Evolutionary conservation across 2,113 vertebrate species (phyloP).

Genomic region (Hymenochirus boettgeri): DNA sequence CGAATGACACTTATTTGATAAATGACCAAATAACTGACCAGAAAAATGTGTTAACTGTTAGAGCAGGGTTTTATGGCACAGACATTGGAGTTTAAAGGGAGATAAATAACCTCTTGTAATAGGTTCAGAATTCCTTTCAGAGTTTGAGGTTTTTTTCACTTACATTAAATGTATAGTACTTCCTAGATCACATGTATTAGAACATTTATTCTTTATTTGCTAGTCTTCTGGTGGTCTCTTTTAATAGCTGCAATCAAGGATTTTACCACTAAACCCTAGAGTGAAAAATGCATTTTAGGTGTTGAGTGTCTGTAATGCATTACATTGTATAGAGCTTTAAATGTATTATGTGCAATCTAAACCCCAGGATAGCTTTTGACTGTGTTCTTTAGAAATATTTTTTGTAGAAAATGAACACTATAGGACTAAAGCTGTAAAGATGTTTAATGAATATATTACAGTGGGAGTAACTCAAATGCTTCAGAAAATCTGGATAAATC

Average conservation of each 20-base stretch:
- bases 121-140: slow-evolving; percentile 61
- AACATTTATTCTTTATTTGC: slow-evolving; percentile 9
- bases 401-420: background rate
- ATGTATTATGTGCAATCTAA: slow-evolving; percentile 23
- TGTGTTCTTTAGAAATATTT: slow-evolving; percentile 11
- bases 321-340: slow-evolving; percentile 17
- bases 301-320: slow-evolving; percentile 17
- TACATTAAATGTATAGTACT: background rate
- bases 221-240: background rate
- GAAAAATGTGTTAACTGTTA: slow-evolving; percentile 54
- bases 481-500: background rate
- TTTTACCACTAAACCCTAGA: slow-evolving; percentile 15
- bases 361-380: slow-evolving; percentile 30
- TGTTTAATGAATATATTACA: background rate
- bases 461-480: no score
- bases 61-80: slow-evolving; percentile 62
- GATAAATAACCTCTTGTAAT: slow-evolving; percentile 65
- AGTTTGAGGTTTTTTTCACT: slow-evolving; percentile 43
- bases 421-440: background rate
- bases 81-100: slow-evolving; percentile 69
- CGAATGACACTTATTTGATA: slow-evolving; percentile 67
- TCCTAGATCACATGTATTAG: background rate
- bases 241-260: slow-evolving; percentile 28
- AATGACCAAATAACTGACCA: slow-evolving; percentile 69
- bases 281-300: slow-evolving; percentile 25